Base-by-base conservation (phyloP, 1,140 invertebrate genomes). In the Proales similis region DNA sequence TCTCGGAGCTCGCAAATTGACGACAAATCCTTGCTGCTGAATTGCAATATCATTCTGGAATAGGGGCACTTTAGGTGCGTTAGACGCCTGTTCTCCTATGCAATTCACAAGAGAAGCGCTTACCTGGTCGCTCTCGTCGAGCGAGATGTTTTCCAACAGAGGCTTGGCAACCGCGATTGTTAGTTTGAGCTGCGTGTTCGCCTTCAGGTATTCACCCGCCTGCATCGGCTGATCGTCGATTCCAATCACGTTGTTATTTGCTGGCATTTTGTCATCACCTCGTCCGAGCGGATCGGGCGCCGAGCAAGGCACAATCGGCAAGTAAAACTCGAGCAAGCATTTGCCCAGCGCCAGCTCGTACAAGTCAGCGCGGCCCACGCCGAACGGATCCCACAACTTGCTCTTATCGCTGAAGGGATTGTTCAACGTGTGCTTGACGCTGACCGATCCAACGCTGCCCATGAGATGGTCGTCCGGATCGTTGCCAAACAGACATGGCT, bases 391-490 rank as follows among this genome's bases (percentile, higher is more conserved):
- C 74, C 73, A 76, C 0, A 69, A 68, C 45, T 70, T 70, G 42
- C 70, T 68, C 20, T 70, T 66, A 5, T 66, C 71, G 26, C 68
- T 65, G 48, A 74, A 74, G 24, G 74, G 68, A 64, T 74, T 74
- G 48, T 73, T 65, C 30, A 72, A 30, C 3, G 74, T 76, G 48
- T 73, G 66, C 30, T 70, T 64, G 63, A 70, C 72, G 73, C 66
- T 9, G 65, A 67, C 27, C 24, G 45, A 57, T 38, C 42, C 49
- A 49, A 75, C 72, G 66, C 71, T 74, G 63, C 71, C 72, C 53
- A 76, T 74, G 32, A 72, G 74, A 46, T 76, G 72, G 68, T 76
- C 74, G 47, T 74, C 71, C 5, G 71, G 47, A 57, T 74, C 73
- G 63, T 74, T 71, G 5, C 74, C 74, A 67, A 76, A 76, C 27